Percentiles rank a stretch among this genome's conserved stretches.
Evolutionary conservation across 2,797 vertebrate genomes (phyloP).

Genomic region (Pipistrellus nathusii): DNA sequence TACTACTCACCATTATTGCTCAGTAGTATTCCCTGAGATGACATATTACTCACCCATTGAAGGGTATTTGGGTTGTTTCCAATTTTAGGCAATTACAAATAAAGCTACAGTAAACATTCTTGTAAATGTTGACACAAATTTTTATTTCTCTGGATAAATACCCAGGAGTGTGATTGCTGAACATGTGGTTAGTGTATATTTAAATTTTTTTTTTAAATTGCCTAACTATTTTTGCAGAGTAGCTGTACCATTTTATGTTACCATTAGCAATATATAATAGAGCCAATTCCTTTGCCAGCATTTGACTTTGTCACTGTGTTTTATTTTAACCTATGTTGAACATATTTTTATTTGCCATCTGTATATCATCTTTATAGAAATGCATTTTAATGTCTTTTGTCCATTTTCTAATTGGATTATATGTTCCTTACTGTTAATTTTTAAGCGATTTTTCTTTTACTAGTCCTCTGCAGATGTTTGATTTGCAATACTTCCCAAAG

Average conservation of each 20-base stretch:
- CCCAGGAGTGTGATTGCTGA: not conserved
- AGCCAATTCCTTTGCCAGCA: not conserved
- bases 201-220: slow-evolving; percentile 17
- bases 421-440: slow-evolving; percentile 4
- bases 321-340: not conserved
- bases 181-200: not conserved
- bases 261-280: not conserved
- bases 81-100: not conserved
- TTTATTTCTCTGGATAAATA: slow-evolving; percentile 37
- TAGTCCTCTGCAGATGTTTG: slow-evolving; percentile 12
- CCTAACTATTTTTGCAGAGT: not conserved
- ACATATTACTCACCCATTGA: not conserved
- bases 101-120: not conserved
- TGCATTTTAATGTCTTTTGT: not conserved
- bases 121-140: not conserved
- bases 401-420: not conserved
- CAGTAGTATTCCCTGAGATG: not conserved
- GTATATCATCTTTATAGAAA: slow-evolving; percentile 11
- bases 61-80: not conserved
- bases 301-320: not conserved
- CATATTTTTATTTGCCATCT: slow-evolving; percentile 2
- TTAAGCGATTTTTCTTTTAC: not conserved
- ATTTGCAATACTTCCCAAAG: slow-evolving; percentile 30
- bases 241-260: not conserved
- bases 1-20: not conserved